Percentiles rank a stretch among this genome's conserved stretches.
Conservation (phyloP, 1,140 invertebrate species). For the Drosophila lacteicornis region DNA sequence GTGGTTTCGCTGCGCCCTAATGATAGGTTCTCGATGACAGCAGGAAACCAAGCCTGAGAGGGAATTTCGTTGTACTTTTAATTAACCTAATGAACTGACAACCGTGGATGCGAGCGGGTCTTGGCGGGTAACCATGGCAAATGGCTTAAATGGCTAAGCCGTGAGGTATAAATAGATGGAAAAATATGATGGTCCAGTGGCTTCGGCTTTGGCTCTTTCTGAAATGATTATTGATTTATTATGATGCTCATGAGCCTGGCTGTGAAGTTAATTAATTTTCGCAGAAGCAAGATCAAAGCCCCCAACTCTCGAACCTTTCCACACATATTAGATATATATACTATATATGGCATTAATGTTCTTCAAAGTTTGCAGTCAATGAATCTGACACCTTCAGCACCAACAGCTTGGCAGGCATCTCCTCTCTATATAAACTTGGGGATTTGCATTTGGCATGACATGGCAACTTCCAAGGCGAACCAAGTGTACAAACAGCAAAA, state of each 20-base stretch:
- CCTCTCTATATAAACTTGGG: conserved; percentile 17
- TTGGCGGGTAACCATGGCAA: conserved; percentile 36
- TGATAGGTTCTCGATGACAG: conserved; percentile 67
- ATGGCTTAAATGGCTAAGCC: conserved; percentile 30
- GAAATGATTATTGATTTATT: conserved; percentile 46
- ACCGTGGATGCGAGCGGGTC: conserved; percentile 4
- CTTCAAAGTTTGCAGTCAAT: conserved; percentile 39
- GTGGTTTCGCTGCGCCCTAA: conserved; percentile 44
- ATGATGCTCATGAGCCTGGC: conserved; percentile 14
- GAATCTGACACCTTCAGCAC: conserved; percentile 36
- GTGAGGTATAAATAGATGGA: conserved; percentile 27
- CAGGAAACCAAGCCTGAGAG: conserved; percentile 46
- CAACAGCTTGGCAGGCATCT: conserved; percentile 23
- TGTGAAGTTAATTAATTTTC: conserved; percentile 50
- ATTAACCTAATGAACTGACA: conserved; percentile 75
- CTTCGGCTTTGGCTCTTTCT: background rate
- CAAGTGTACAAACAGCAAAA: conserved; percentile 49
- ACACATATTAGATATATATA: background rate
- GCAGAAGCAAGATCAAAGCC: conserved; percentile 20
- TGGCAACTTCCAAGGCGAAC: conserved; percentile 36
- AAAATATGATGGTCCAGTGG: conserved; percentile 31
- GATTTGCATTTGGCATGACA: conserved; percentile 50
- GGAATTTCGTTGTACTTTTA: conserved; percentile 65
- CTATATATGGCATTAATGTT: conserved; percentile 23
- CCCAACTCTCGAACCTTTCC: background rate